Conservation (phyloP, 1,140 invertebrate species). For the Drosophila aff. region DNA sequence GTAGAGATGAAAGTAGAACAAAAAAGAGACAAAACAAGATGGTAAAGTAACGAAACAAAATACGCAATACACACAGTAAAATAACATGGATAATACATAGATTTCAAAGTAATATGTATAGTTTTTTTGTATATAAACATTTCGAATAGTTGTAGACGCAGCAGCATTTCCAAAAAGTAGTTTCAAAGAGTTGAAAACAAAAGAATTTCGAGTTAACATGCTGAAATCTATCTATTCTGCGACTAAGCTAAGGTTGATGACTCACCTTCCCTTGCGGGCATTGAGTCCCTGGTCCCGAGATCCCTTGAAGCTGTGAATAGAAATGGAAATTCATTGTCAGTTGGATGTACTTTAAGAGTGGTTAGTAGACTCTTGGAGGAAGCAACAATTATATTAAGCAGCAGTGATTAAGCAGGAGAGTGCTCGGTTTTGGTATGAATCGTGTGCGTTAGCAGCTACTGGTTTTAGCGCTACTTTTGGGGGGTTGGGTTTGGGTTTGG, state of each 20-base stretch:
- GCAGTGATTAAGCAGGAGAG: conserved; percentile 51
- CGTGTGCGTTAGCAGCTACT: conserved; percentile 55
- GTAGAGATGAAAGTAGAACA: conserved; percentile 75
- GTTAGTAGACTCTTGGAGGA: not conserved
- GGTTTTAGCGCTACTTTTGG: conserved; percentile 52
- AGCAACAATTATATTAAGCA: conserved; percentile 62
- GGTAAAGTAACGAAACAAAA: conserved; percentile 71
- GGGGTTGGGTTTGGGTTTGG: not conserved
- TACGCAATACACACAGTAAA: conserved; percentile 56
- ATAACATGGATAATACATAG: conserved; percentile 18
- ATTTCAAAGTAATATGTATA: conserved; percentile 10
- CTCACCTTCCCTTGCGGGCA: conserved; percentile 81
- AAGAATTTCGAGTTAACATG: conserved; percentile 67
- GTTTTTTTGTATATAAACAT: conserved; percentile 34
- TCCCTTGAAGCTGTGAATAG: conserved; percentile 86
- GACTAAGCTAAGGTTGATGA: conserved; percentile 18
- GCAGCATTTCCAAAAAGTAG: conserved; percentile 79
- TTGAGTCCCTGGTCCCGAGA: conserved; percentile 86
- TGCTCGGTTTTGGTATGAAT: conserved; percentile 20
- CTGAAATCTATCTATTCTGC: conserved; percentile 71
- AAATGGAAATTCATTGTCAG: not conserved
- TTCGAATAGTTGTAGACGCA: conserved; percentile 67
- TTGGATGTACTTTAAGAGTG: not conserved
- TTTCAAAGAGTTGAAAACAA: conserved; percentile 56
- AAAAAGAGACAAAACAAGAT: conserved; percentile 68